Evolutionary conservation across 2,888 invertebrate genomes (phyloP).

Genomic region (Lordiphosa fenestrarum): DNA sequence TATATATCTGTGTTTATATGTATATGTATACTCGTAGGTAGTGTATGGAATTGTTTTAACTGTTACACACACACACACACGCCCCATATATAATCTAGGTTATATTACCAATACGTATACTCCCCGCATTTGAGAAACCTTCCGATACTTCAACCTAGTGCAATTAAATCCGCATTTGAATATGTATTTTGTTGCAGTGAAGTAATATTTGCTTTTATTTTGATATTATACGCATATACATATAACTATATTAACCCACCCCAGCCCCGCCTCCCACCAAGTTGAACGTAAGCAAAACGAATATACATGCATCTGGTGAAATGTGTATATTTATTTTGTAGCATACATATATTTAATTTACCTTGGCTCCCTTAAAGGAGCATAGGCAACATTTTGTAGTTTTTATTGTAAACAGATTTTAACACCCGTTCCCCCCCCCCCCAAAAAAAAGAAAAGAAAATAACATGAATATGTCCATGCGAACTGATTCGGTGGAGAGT

Average conservation of each 20-base stretch:
- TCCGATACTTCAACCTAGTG: constrained; percentile 50
- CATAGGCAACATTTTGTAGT: constrained; percentile 9
- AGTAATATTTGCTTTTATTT: constrained; percentile 56
- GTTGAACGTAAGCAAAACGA: constrained; percentile 19
- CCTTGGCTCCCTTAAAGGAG: constrained; percentile 8
- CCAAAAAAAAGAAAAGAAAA: constrained; percentile 16
- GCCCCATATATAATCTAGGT: constrained; percentile 44
- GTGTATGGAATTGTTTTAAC: constrained; percentile 67
- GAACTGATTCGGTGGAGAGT: constrained; percentile 35
- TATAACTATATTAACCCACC: neutral
- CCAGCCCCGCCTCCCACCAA: neutral
- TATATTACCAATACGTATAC: constrained; percentile 19
- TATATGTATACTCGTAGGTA: constrained; percentile 58
- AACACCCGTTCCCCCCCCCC: neutral
- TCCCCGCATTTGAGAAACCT: constrained; percentile 13
- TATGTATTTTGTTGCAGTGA: constrained; percentile 65
- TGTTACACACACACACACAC: no score
- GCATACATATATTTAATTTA: constrained; percentile 16
- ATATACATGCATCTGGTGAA: constrained; percentile 25
- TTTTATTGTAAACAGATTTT: constrained; percentile 5
- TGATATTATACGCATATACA: constrained; percentile 24
- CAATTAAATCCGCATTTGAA: constrained; percentile 60
- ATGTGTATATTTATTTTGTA: constrained; percentile 37
- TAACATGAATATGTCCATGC: constrained; percentile 48
- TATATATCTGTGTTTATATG: constrained; percentile 36